These are phyloP conservation scores for Diplosoma virens DNA, from an alignment of 23 tunicate genomes.

Conservation along the genomic window DNA sequence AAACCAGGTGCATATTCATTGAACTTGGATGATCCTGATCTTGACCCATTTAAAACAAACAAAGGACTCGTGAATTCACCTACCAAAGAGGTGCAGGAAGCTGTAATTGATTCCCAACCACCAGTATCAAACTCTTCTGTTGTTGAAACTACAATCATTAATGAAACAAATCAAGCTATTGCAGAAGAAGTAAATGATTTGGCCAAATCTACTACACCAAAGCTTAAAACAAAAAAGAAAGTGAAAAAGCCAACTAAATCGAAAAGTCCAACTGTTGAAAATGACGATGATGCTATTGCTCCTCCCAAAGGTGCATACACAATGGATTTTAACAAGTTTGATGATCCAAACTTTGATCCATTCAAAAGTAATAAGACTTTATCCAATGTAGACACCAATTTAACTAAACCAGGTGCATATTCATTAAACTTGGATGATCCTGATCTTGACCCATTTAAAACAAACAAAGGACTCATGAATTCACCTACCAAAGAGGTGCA, in stretches of 20 bases:
- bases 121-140: no score
- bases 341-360: constrained; percentile 59
- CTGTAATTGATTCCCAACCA: no score
- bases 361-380: constrained; percentile 42
- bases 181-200: no score
- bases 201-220: no score
- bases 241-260: constrained; percentile 8
- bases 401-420: constrained; percentile 56
- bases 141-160: background rate
- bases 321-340: constrained; percentile 49
- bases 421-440: constrained; percentile 60
- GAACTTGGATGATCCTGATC: no score
- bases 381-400: background rate
- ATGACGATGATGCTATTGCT: background rate
- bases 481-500: no score
- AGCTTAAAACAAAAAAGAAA: no score
- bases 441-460: constrained; percentile 64
- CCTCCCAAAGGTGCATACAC: constrained; percentile 59
- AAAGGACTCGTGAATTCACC: no score
- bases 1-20: no score
- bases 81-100: no score
- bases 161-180: background rate
- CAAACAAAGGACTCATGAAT: constrained; percentile 33
- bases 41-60: no score
- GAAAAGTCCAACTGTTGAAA: no score